Evolutionary conservation across 2,888 invertebrate genomes (phyloP).

Genomic region (Synanthedon myopaeformis): DNA sequence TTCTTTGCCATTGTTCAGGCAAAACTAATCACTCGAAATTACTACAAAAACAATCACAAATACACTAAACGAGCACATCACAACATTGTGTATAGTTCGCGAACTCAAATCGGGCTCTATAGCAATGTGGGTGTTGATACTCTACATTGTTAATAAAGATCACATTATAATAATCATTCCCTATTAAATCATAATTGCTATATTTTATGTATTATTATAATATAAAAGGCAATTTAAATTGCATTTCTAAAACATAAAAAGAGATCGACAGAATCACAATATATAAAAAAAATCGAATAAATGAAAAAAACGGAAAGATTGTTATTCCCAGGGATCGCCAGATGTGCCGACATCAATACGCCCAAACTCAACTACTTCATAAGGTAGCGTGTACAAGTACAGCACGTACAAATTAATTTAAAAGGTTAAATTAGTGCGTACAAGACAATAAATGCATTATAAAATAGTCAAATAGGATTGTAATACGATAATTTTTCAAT

Average conservation of each 20-base stretch:
- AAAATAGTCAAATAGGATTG: constrained; percentile 29
- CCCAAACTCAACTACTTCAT: constrained; percentile 16
- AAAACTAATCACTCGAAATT: constrained; percentile 27
- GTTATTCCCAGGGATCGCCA: constrained; percentile 25
- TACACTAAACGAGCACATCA: constrained; percentile 50
- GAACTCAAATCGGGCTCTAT: background rate
- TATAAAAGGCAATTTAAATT: no score
- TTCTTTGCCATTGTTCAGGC: constrained; percentile 77
- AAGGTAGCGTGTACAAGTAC: background rate
- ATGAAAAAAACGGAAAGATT: constrained; percentile 34
- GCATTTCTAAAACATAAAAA: no score
- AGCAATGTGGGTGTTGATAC: constrained; percentile 14
- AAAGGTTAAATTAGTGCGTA: constrained; percentile 15
- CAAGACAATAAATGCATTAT: constrained; percentile 18
- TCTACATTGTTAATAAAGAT: background rate
- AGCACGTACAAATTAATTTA: constrained; percentile 6
- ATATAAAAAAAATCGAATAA: constrained; percentile 13
- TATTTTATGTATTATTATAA: no score
- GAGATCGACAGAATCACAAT: background rate
- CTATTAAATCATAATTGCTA: no score
- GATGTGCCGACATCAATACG: constrained; percentile 41
- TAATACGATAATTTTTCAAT: constrained; percentile 42
- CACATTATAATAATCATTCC: background rate
- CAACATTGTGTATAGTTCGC: constrained; percentile 30
- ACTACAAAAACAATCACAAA: constrained; percentile 26